Conservation (phyloP, 2,113 vertebrate species). For the Tylochromis polylepis region DNA sequence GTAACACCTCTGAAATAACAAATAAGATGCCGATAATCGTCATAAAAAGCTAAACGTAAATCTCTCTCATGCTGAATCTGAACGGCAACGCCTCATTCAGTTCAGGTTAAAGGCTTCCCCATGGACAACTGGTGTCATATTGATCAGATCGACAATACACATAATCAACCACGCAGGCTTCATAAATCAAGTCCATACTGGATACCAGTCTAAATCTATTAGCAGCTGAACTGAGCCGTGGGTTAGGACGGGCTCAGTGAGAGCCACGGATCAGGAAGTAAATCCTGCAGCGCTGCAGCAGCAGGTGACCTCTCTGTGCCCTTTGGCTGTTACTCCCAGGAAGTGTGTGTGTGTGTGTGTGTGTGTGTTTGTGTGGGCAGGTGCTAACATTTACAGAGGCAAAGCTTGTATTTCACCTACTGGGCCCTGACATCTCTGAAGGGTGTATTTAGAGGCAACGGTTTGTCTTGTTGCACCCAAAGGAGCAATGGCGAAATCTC, state of each 20-base stretch:
- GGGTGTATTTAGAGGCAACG: slow-evolving; percentile 13
- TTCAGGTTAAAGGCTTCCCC: not conserved
- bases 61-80: not conserved
- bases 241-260: slow-evolving; percentile 13
- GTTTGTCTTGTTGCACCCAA: not conserved
- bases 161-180: not conserved
- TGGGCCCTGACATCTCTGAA: not conserved
- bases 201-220: not conserved
- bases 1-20: not conserved
- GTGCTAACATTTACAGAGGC: slow-evolving; percentile 8
- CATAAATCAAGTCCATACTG: not conserved
- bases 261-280: slow-evolving; percentile 45
- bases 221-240: not conserved
- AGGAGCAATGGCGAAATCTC: not conserved
- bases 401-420: slow-evolving; percentile 14
- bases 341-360: slow-evolving; percentile 9
- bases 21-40: not conserved
- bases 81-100: not conserved
- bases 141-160: not conserved
- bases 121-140: not conserved
- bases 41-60: not conserved
- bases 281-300: slow-evolving; percentile 53
- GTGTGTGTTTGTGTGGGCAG: not conserved
- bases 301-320: slow-evolving; percentile 59
- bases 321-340: slow-evolving; percentile 41